Conservation (phyloP, 1,140 invertebrate genomes). For the Luehdorfia chinensis region DNA sequence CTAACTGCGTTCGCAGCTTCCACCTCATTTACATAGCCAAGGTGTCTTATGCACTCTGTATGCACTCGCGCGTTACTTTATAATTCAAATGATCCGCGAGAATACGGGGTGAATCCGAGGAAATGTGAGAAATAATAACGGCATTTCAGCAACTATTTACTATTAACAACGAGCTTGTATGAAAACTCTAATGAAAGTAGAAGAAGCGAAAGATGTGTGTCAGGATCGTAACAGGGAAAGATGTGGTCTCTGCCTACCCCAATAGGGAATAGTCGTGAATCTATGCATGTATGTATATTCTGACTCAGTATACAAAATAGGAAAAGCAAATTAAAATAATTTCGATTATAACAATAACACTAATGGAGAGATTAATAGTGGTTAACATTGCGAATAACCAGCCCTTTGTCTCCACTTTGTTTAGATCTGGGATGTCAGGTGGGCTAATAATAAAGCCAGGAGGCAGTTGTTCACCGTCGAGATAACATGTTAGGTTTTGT, state of each 20-base stretch:
- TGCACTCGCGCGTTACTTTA: conserved; percentile 67
- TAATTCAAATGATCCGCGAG: conserved; percentile 69
- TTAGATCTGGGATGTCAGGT: conserved; percentile 22
- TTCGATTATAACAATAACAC: conserved; percentile 3
- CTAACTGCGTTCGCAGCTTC: conserved; percentile 38
- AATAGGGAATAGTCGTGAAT: no score
- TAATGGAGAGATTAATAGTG: conserved; percentile 9
- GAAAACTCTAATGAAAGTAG: no score
- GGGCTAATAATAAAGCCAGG: conserved; percentile 19
- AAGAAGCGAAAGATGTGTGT: no score
- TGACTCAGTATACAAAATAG: conserved; percentile 6
- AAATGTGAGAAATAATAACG: conserved; percentile 74
- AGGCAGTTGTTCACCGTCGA: conserved; percentile 17
- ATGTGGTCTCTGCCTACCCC: no score
- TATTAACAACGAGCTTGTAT: no score
- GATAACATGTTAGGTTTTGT: conserved; percentile 20
- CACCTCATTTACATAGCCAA: conserved; percentile 63
- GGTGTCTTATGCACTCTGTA: conserved; percentile 65
- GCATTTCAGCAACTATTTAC: conserved; percentile 43
- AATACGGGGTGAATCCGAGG: conserved; percentile 49
- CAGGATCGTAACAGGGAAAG: no score
- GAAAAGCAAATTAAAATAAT: neutral
- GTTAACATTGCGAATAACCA: conserved; percentile 15
- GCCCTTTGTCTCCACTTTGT: conserved; percentile 22
- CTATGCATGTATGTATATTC: no score